Conservation (phyloP, 2,797 vertebrate genomes). For the Ctenopoma multispine region DNA sequence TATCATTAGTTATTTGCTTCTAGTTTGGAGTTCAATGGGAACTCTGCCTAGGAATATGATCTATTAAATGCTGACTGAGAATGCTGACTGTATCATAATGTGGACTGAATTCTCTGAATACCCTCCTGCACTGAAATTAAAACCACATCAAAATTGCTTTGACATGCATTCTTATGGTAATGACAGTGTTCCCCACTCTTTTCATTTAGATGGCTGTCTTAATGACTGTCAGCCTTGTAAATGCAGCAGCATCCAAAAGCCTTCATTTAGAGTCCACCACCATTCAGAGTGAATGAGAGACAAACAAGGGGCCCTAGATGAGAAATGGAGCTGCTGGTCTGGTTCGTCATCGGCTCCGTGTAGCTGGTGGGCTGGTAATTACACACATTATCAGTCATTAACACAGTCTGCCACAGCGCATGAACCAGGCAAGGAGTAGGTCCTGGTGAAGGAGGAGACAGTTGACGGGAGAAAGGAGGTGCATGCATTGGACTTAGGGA, state of each 20-base stretch:
- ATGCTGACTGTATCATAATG: conserved; percentile 49
- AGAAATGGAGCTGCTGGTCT: conserved; percentile 51
- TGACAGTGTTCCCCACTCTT: conserved; percentile 43
- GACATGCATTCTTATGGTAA: conserved; percentile 79
- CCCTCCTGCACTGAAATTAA: conserved; percentile 64
- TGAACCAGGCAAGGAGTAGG: conserved; percentile 53
- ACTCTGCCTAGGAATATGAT: conserved; percentile 53
- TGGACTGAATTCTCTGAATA: conserved; percentile 41
- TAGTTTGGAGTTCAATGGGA: conserved; percentile 50
- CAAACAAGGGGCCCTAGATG: conserved; percentile 70
- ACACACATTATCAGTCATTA: conserved; percentile 83
- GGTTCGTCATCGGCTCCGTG: conserved; percentile 71
- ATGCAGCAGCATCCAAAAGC: conserved; percentile 60
- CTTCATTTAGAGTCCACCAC: conserved; percentile 58
- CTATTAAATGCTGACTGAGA: conserved; percentile 54
- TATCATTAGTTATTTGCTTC: conserved; percentile 53
- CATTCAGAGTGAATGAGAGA: conserved; percentile 74
- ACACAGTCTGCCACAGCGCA: conserved; percentile 66
- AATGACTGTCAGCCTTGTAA: conserved; percentile 64
- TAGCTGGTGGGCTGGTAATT: conserved; percentile 77
- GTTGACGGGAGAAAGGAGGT: conserved; percentile 13
- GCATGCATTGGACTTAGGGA: conserved; percentile 6
- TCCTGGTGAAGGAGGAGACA: conserved; percentile 7
- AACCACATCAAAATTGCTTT: conserved; percentile 71
- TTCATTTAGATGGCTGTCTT: conserved; percentile 66